Evolutionary conservation across 2,113 vertebrate genomes (phyloP).

Genomic region (Scomber scombrus): DNA sequence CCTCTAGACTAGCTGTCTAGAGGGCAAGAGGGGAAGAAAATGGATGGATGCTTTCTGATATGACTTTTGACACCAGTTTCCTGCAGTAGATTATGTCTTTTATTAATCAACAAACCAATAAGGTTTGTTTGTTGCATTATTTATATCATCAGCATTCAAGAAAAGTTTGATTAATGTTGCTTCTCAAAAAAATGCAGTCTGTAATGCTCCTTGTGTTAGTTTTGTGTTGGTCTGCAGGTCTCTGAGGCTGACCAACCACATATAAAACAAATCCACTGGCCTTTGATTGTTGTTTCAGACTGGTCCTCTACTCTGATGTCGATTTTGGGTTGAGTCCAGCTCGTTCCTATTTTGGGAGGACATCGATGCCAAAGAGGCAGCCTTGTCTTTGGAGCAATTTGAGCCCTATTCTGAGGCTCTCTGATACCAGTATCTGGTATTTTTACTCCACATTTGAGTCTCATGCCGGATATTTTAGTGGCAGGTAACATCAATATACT

Average conservation of each 20-base stretch:
- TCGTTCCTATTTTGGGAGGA: slow-evolving; percentile 67
- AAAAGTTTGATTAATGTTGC: not conserved
- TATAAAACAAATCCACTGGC: slow-evolving; percentile 25
- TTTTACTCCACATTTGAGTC: slow-evolving; percentile 43
- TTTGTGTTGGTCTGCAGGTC: slow-evolving; percentile 15
- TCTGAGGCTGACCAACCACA: slow-evolving; percentile 15
- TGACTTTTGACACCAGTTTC: no score
- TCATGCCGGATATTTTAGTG: slow-evolving; percentile 35
- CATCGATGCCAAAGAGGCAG: slow-evolving; percentile 55
- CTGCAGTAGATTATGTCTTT: slow-evolving; percentile 8
- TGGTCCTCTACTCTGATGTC: slow-evolving; percentile 35
- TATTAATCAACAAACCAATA: slow-evolving; percentile 18
- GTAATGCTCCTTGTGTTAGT: not conserved
- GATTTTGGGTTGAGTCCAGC: slow-evolving; percentile 51
- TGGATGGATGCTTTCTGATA: no score
- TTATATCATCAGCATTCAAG: slow-evolving; percentile 42
- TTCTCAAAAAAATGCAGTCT: no score
- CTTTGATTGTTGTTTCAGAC: slow-evolving; percentile 34
- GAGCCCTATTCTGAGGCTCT: slow-evolving; percentile 48
- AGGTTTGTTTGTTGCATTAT: slow-evolving; percentile 45
- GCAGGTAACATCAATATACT: slow-evolving; percentile 17
- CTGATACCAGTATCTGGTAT: slow-evolving; percentile 52
- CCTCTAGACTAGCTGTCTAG: no score
- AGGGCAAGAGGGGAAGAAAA: no score
- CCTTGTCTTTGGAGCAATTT: slow-evolving; percentile 49